Evolutionary conservation across 2,797 vertebrate genomes (phyloP).

Genomic region (Gallirallus australis): DNA sequence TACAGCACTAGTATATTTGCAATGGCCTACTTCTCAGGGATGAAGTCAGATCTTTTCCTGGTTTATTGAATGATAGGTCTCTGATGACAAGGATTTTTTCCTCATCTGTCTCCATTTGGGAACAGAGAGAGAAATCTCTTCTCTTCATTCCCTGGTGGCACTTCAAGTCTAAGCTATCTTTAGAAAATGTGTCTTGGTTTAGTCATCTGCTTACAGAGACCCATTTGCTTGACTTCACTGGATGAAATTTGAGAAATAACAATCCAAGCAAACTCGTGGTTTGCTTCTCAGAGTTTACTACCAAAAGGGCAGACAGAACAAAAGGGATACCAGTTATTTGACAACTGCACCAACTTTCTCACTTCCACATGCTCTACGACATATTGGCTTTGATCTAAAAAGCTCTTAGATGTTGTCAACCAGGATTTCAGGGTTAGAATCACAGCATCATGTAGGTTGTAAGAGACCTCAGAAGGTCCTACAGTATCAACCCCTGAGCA

Average conservation of each 20-base stretch:
- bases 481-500: background rate
- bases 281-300: background rate
- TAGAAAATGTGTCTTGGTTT: slow-evolving; percentile 33
- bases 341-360: background rate
- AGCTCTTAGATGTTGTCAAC: background rate
- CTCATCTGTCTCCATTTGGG: background rate
- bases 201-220: slow-evolving; percentile 11
- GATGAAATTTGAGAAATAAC: slow-evolving; percentile 3
- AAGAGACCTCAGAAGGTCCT: background rate
- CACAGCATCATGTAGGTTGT: fast-evolving
- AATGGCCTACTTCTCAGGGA: background rate
- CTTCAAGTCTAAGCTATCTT: slow-evolving; percentile 14
- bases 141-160: background rate
- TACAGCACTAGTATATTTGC: background rate
- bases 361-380: background rate
- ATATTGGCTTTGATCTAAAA: slow-evolving; percentile 4
- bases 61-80: slow-evolving; percentile 8
- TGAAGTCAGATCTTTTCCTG: slow-evolving; percentile 4
- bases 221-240: background rate
- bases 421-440: background rate
- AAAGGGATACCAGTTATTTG: background rate
- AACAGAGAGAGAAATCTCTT: background rate
- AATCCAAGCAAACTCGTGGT: background rate
- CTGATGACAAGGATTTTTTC: background rate
- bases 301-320: background rate